Evolutionary conservation across 2,113 vertebrate species (phyloP).

Genomic region (Siphamia tubifer): DNA sequence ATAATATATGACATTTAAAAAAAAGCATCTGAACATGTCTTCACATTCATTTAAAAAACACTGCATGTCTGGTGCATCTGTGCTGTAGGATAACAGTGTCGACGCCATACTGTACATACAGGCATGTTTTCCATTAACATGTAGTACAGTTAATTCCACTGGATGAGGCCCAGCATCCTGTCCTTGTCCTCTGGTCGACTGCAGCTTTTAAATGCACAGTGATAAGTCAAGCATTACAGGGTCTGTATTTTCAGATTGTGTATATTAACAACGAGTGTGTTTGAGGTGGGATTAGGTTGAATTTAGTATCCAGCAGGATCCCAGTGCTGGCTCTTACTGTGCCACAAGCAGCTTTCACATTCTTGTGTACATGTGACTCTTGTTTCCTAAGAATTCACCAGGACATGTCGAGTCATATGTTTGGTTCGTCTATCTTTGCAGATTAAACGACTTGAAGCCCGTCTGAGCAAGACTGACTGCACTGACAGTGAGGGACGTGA

Average conservation of each 20-base stretch:
- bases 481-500: slow-evolving; percentile 83
- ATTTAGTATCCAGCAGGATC: neutral
- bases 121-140: slow-evolving; percentile 39
- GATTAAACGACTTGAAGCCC: slow-evolving; percentile 95
- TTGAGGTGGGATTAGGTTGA: neutral
- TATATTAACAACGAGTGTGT: neutral
- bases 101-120: neutral
- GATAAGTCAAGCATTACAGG: neutral
- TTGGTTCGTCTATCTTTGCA: slow-evolving; percentile 49
- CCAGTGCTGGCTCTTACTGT: neutral
- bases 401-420: neutral
- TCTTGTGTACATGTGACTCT: neutral
- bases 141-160: slow-evolving; percentile 4
- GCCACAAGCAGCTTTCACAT: neutral
- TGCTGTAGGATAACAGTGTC: neutral
- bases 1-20: too few relatives aligned
- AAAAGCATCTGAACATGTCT: neutral
- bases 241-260: neutral
- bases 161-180: neutral
- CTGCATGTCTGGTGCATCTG: neutral
- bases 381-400: neutral
- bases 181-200: neutral
- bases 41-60: neutral
- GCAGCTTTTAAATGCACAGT: neutral
- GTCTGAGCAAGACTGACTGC: slow-evolving; percentile 89